Evolutionary conservation across 1,140 invertebrate genomes (phyloP).

Genomic region (Lordiphosa collinella): DNA sequence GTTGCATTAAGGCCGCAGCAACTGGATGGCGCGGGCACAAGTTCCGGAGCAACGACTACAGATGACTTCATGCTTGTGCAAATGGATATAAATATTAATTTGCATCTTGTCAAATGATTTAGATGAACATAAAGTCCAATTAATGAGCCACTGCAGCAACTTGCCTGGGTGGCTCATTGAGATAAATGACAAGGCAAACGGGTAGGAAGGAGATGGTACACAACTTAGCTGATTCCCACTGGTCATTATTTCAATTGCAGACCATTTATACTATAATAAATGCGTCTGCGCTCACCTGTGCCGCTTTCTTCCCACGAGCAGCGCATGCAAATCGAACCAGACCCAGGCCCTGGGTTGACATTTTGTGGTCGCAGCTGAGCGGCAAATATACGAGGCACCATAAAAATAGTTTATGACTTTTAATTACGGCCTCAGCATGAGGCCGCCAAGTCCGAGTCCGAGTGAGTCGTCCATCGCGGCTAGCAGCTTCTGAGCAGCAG

Average conservation of each 20-base stretch:
- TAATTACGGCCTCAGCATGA: conserved; percentile 70
- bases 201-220: too few relatives aligned
- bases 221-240: conserved; percentile 20
- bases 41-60: conserved; percentile 20
- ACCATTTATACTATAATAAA: conserved; percentile 9
- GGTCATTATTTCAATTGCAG: conserved; percentile 6
- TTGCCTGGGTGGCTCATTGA: conserved; percentile 19
- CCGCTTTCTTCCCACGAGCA: conserved; percentile 45
- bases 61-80: conserved; percentile 9
- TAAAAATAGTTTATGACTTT: conserved; percentile 74
- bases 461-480: conserved; percentile 24
- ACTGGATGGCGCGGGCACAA: conserved; percentile 8
- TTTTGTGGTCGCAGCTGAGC: conserved; percentile 57
- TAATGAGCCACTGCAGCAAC: conserved; percentile 45
- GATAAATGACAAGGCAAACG: conserved; percentile 17
- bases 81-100: conserved; percentile 61
- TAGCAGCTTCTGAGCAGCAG: conserved; percentile 22
- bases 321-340: conserved; percentile 58
- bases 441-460: conserved; percentile 24
- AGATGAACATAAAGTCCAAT: conserved; percentile 52
- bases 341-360: conserved; percentile 54
- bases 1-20: conserved; percentile 18
- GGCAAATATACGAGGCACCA: conserved; percentile 63
- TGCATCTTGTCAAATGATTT: conserved; percentile 68
- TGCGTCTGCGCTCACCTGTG: conserved; percentile 39